phyloP scores from a whole-genome alignment of 2,113 vertebrate species.

The Ibidorhyncha struthersii region DNA sequence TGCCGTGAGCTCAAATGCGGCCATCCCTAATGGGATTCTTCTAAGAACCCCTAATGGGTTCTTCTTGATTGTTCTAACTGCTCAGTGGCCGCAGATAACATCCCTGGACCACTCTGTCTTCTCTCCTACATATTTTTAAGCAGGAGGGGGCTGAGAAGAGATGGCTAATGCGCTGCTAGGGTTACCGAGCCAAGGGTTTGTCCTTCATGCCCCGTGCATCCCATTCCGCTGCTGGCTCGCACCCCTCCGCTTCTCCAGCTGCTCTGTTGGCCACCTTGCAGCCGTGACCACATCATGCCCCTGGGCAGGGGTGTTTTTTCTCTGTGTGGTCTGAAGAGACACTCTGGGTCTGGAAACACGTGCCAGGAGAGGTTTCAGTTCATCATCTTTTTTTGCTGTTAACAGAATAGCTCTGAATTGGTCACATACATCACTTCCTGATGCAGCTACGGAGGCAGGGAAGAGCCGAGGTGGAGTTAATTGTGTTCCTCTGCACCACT shows the following conservation, averaged over 20 bases:
- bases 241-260: background rate
- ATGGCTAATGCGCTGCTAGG: fast-evolving
- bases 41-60: background rate
- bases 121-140: background rate
- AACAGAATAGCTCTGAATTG: background rate
- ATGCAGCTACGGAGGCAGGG: background rate
- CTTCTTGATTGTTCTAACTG: background rate
- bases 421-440: background rate
- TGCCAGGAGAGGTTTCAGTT: background rate
- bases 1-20: background rate
- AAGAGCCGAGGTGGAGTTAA: background rate
- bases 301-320: background rate
- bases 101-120: background rate
- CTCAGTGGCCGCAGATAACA: fast-evolving
- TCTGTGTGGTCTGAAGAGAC: background rate
- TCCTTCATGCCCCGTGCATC: fast-evolving
- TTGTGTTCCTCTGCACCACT: background rate
- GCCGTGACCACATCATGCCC: background rate
- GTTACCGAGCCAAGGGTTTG: fast-evolving
- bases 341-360: background rate
- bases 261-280: background rate
- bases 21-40: background rate
- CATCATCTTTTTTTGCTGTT: background rate
- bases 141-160: background rate
- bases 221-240: fast-evolving